Evolutionary conservation across 2,113 vertebrate species (phyloP).

Genomic region (Balaenoptera acutorostrata): DNA sequence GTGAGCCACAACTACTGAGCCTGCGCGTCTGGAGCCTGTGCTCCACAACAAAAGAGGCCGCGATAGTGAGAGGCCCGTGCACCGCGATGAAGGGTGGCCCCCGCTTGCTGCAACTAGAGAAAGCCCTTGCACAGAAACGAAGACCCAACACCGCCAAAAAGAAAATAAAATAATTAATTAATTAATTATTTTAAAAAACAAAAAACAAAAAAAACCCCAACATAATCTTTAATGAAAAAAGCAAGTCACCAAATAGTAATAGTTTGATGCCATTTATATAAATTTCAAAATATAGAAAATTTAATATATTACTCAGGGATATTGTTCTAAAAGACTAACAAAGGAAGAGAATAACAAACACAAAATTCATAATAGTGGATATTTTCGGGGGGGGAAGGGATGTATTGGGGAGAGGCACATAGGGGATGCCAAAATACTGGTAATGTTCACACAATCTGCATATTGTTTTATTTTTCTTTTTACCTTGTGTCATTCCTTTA

Average conservation of each 20-base stretch:
- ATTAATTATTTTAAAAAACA: no score
- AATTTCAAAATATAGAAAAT: not conserved
- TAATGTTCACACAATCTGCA: not conserved
- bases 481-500: not conserved
- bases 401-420: not conserved
- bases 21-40: no score
- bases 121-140: no score
- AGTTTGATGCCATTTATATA: not conserved
- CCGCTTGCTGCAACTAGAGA: no score
- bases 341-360: not conserved
- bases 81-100: no score
- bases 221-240: not conserved
- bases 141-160: no score
- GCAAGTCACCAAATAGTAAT: not conserved
- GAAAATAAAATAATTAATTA: no score
- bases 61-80: no score
- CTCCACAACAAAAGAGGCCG: no score
- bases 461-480: not conserved
- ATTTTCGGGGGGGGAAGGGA: not conserved
- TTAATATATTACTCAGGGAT: not conserved
- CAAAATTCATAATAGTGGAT: not conserved
- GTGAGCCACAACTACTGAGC: no score
- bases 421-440: not conserved
- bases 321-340: not conserved
- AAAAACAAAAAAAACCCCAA: not conserved